Base-by-base conservation (phyloP, 2,888 invertebrate species). In the Eurytoma adleriae region DNA sequence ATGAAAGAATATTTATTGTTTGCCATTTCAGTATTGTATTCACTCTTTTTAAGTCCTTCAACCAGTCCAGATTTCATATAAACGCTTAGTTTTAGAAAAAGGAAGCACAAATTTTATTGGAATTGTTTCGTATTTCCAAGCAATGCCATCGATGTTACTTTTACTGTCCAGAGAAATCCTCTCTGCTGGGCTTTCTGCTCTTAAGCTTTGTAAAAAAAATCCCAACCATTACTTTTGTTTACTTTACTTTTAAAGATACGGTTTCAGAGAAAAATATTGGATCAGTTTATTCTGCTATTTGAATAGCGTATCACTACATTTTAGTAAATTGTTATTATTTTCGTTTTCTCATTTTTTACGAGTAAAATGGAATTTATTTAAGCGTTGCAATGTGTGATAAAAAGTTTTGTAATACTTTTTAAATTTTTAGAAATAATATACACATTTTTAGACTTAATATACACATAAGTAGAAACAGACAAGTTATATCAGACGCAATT, bases 71-170 rank as follows among this genome's bases (percentile, higher is more conserved):
- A 72, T 72, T 54, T 30, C 54, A 5, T 50, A 24, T 27, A 30
- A 20, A 20, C 24, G 14, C 12, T 40, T 10, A 10, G n/a, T 18
- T 4, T n/a, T 50, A 20, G 30, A 59, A 5, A 20, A 48, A 7
- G n/a, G 13, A 54, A 54, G 30, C 27, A 30, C n/a, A 27, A 5
- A 54, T 66, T 54, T 2, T 64, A 16, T 3, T 12, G 20, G 54
- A 62, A 73, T 73, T 62, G 54, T 73, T 73, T 73, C 18, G 30
- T 18, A 62, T 73, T 64, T n/a, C 64, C 64, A 54, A 30, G 40
- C 40, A 30, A 73, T 54, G 40, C 30, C 54, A 73, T 64, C 64
- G 62, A 64, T 73, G 62, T 54, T 52, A 64, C 72, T 54, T 30
- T 73, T 54, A 71, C 18, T 64, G 18, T 61, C 24, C 52, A 62